These are phyloP conservation scores for Eupithecia inturbata DNA, from an alignment of 2,888 invertebrate genomes.

Conservation along the genomic window DNA sequence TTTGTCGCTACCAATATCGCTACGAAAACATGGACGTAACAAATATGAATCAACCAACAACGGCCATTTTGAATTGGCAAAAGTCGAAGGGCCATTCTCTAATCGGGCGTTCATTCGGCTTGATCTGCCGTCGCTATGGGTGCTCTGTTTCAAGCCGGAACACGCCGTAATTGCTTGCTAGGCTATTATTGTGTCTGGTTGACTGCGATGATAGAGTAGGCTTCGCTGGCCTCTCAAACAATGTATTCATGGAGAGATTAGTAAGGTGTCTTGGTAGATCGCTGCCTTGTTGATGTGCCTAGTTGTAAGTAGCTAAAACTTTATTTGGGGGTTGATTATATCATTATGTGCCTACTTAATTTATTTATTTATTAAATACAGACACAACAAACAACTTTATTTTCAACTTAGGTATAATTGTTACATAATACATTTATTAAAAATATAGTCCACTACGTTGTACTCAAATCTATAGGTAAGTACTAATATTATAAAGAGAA, in stretches of 20 bases:
- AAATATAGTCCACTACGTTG: too few species aligned
- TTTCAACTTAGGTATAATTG: too few species aligned
- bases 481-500: too few species aligned
- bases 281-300: background rate
- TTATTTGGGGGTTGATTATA: too few species aligned
- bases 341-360: too few species aligned
- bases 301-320: too few species aligned
- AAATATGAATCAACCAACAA: background rate
- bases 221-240: background rate
- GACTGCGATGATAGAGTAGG: constrained; percentile 25
- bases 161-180: constrained; percentile 45
- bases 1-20: background rate
- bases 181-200: constrained; percentile 40
- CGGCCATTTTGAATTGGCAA: background rate
- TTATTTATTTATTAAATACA: too few species aligned
- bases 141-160: constrained; percentile 35
- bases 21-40: background rate
- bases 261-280: background rate
- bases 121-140: background rate
- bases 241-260: background rate
- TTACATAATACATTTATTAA: too few species aligned
- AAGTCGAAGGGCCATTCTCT: background rate
- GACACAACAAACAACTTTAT: too few species aligned
- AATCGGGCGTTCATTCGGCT: background rate
- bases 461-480: too few species aligned